A percentile compares a stretch with the other conserved stretches of the same genome.
Evolutionary conservation across 2,888 invertebrate genomes (phyloP).

Genomic region (Leptodirus hochenwartii): DNA sequence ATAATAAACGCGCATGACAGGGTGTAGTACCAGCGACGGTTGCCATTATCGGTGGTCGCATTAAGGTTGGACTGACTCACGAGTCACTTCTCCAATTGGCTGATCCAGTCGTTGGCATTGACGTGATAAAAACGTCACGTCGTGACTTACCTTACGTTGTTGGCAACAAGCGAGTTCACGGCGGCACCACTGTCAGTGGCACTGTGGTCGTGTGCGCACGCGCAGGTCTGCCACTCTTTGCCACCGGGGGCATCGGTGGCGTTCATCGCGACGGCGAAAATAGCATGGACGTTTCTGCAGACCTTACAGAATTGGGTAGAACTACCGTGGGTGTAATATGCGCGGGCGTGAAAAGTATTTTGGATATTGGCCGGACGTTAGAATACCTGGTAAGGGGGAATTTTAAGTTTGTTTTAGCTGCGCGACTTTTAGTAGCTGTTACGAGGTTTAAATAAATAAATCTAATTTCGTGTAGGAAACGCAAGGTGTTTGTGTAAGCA

Average conservation of each 20-base stretch:
- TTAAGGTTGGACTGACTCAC: conserved; percentile 58
- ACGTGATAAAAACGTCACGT: conserved; percentile 66
- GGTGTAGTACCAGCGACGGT: conserved; percentile 86
- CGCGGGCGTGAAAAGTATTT: conserved; percentile 91
- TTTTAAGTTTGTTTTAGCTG: too few species aligned
- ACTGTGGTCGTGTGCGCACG: conserved; percentile 73
- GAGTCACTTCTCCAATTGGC: too few species aligned
- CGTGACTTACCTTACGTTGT: conserved; percentile 66
- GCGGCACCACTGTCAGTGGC: conserved; percentile 93
- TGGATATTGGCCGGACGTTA: conserved; percentile 85
- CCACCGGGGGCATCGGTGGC: conserved; percentile 87
- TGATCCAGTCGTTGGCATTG: conserved; percentile 25
- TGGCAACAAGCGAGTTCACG: conserved; percentile 42
- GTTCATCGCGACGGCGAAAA: conserved; percentile 78
- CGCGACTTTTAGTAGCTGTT: too few species aligned
- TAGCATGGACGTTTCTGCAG: conserved; percentile 89
- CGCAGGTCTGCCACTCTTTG: conserved; percentile 77
- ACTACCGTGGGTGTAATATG: conserved; percentile 82
- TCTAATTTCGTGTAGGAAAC: conserved; percentile 73
- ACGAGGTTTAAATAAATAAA: too few species aligned
- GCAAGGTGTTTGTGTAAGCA: conserved; percentile 79
- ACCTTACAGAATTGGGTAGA: conserved; percentile 75
- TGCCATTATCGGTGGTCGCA: conserved; percentile 65
- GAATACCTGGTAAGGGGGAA: conserved; percentile 65
- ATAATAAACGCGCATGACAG: too few species aligned